A percentile compares a stretch with the other conserved stretches of the same genome.
These are phyloP conservation scores for Dryas iulia DNA, from an alignment of 1,140 invertebrate species.

Conservation along the genomic window DNA sequence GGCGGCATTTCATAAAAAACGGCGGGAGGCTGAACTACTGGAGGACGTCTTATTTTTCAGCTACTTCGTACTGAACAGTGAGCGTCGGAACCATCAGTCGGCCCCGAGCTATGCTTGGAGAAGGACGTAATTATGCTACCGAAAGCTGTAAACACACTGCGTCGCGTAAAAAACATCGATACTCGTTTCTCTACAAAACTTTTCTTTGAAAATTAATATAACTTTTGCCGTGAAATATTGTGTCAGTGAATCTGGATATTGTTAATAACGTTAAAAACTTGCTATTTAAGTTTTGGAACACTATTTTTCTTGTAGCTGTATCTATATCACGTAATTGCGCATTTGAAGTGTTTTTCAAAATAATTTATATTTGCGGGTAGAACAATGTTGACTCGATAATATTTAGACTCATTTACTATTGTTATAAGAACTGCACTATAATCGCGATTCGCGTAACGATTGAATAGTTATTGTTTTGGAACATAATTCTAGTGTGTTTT, in stretches of 20 bases:
- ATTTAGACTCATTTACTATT: background rate
- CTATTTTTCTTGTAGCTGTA: background rate
- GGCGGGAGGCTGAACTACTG: constrained; percentile 46
- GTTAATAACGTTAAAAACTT: background rate
- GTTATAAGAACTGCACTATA: background rate
- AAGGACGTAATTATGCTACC: constrained; percentile 30
- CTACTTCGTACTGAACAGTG: constrained; percentile 17
- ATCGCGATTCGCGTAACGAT: constrained; percentile 8
- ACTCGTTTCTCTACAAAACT: constrained; percentile 5
- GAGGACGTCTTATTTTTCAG: constrained; percentile 53
- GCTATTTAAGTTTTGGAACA: background rate
- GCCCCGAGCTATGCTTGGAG: constrained; percentile 35
- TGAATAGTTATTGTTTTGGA: constrained; percentile 18
- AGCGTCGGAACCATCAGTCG: constrained; percentile 44
- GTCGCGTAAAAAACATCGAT: constrained; percentile 67
- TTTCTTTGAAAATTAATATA: constrained; percentile 5
- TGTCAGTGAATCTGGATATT: background rate
- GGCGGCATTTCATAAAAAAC: constrained; percentile 53
- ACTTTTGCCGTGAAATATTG: background rate
- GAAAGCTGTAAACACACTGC: constrained; percentile 9
- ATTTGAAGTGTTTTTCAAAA: background rate
- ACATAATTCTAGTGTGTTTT: constrained; percentile 15
- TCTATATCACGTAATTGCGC: background rate
- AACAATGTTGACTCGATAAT: background rate
- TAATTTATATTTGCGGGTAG: background rate